phyloP scores from a whole-genome alignment of 2,888 invertebrate species.

The Melieria crassipennis region DNA sequence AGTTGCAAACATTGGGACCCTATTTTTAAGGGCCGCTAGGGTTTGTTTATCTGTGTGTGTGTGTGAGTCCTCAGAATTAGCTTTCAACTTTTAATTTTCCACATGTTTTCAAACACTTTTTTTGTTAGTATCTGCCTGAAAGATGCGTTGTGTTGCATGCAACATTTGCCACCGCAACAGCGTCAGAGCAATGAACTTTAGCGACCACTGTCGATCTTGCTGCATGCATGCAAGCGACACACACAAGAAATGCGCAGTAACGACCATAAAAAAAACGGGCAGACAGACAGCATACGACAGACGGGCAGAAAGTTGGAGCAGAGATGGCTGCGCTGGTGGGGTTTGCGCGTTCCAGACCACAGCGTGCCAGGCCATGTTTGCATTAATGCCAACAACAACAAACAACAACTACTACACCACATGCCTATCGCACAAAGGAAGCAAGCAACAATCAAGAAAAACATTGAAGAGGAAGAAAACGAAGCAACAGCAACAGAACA shows the following conservation, averaged over 20 bases:
- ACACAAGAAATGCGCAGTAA: slow-evolving; percentile 13
- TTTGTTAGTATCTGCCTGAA: too few species aligned
- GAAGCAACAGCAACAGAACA: background rate
- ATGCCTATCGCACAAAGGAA: background rate
- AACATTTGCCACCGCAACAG: background rate
- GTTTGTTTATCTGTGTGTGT: too few species aligned
- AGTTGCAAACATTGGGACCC: too few species aligned
- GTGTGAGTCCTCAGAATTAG: too few species aligned
- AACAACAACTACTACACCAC: too few species aligned
- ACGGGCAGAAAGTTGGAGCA: slow-evolving; percentile 4
- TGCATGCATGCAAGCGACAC: slow-evolving; percentile 8
- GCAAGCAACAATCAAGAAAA: slow-evolving; percentile 3
- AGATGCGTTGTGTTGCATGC: background rate
- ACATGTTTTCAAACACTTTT: too few species aligned
- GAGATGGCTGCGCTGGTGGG: background rate
- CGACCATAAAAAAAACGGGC: too few species aligned
- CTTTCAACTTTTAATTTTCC: too few species aligned
- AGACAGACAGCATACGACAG: background rate
- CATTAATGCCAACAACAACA: too few species aligned
- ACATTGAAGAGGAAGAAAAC: background rate
- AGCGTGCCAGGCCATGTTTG: background rate
- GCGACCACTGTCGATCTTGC: slow-evolving; percentile 17
- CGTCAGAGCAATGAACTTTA: slow-evolving; percentile 30
- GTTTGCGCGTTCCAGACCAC: slow-evolving; percentile 26
- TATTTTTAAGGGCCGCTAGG: too few species aligned